phyloP scores from a whole-genome alignment of 2,797 vertebrate genomes.

The Pseudopleuronectes americanus region DNA sequence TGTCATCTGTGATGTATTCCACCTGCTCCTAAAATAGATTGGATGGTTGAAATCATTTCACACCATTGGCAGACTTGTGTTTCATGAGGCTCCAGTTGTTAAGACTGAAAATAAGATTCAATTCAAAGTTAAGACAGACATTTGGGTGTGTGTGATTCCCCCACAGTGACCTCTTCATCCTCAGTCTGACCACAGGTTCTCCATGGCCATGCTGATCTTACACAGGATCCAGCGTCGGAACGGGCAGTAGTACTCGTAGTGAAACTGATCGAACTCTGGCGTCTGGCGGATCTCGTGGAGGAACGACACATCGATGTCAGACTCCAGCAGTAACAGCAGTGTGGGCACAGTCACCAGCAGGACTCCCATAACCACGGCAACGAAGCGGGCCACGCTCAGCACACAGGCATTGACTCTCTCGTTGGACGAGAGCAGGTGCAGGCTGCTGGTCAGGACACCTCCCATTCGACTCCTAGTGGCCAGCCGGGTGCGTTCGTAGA shows the following conservation, averaged over 20 bases:
- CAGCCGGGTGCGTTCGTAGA: conserved; percentile 86
- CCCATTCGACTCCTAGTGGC: conserved; percentile 78
- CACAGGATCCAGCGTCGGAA: conserved; percentile 94
- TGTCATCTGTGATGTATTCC: not conserved
- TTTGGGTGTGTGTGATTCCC: conserved; percentile 34
- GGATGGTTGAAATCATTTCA: conserved; percentile 17
- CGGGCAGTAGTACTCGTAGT: conserved; percentile 96
- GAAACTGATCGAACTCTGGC: conserved; percentile 97
- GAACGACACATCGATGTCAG: conserved; percentile 95
- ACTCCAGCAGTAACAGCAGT: conserved; percentile 95
- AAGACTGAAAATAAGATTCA: conserved; percentile 50
- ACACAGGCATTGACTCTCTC: conserved; percentile 89
- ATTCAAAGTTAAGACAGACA: conserved; percentile 66
- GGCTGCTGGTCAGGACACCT: conserved; percentile 83
- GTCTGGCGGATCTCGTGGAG: conserved; percentile 97
- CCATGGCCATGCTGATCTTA: conserved; percentile 88
- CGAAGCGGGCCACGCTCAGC: conserved; percentile 91
- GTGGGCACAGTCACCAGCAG: conserved; percentile 92
- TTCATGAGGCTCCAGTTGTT: conserved; percentile 25
- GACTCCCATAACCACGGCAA: conserved; percentile 90
- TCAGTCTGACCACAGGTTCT: conserved; percentile 90
- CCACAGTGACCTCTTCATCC: conserved; percentile 36
- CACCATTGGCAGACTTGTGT: conserved; percentile 27
- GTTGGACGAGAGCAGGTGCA: conserved; percentile 88
- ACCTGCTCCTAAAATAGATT: conserved; percentile 18